Evolutionary conservation across 1,140 invertebrate genomes (phyloP).

Genomic region (Drosophila quadrilineata): DNA sequence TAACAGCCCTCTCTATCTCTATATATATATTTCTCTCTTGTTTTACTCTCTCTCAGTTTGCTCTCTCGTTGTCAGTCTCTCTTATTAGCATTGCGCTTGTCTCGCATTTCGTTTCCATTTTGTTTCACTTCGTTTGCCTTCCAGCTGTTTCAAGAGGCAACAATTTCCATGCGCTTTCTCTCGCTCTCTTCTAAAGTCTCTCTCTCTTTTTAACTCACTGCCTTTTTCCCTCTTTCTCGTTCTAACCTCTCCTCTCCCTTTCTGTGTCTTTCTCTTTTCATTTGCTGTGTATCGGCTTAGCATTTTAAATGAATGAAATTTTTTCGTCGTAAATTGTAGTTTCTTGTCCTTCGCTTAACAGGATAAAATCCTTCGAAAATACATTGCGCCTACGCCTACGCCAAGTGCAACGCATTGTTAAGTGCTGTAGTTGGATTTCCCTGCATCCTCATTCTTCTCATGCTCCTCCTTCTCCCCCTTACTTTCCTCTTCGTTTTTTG

Average conservation of each 20-base stretch:
- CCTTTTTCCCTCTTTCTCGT: neutral
- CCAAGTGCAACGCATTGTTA: conserved; percentile 68
- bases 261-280: neutral
- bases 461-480: neutral
- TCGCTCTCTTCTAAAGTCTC: neutral
- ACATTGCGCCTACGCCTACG: neutral
- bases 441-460: conserved; percentile 3
- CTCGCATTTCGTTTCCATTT: conserved; percentile 33
- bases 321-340: conserved; percentile 76
- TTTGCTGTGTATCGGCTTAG: conserved; percentile 60
- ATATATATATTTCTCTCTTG: neutral
- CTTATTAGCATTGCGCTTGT: conserved; percentile 26
- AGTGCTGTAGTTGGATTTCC: conserved; percentile 54
- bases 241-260: neutral
- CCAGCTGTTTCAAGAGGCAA: neutral
- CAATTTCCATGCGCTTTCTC: too few relatives aligned
- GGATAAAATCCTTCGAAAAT: conserved; percentile 12
- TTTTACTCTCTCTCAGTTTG: neutral
- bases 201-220: neutral
- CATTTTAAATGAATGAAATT: conserved; percentile 80
- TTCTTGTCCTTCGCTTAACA: conserved; percentile 34
- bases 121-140: conserved; percentile 13
- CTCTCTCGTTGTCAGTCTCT: neutral
- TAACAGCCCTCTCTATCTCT: neutral
- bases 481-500: neutral